Conservation (phyloP, 30 jellyfish, hydroid and myxozoan species). For the Catostylus mosaicus region DNA sequence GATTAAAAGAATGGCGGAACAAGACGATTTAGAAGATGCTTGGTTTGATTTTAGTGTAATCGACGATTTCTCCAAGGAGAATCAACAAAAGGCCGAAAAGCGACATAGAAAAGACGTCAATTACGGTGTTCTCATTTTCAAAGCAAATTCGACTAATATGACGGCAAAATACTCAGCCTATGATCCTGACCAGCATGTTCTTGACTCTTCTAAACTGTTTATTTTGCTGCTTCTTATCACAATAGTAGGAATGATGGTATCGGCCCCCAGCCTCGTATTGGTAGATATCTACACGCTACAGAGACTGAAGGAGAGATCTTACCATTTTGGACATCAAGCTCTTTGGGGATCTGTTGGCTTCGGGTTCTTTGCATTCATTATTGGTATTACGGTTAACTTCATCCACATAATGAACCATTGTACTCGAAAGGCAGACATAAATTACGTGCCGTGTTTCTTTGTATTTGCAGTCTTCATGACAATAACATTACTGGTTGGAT, state of each 20-base stretch:
- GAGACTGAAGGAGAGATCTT: slow-evolving; percentile 68
- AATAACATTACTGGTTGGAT: slow-evolving; percentile 68
- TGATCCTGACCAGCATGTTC: slow-evolving; percentile 90
- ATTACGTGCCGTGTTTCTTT: slow-evolving; percentile 80
- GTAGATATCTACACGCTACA: slow-evolving; percentile 87
- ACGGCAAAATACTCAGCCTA: slow-evolving; percentile 85
- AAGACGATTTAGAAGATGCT: slow-evolving; percentile 49
- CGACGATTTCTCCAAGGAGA: slow-evolving; percentile 24
- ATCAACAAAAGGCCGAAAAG: slow-evolving; percentile 11
- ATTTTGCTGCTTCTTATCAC: slow-evolving; percentile 75
- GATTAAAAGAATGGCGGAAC: slow-evolving; percentile 60
- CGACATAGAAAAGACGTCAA: slow-evolving; percentile 35
- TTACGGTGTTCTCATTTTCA: slow-evolving; percentile 33
- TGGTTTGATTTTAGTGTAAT: slow-evolving; percentile 76
- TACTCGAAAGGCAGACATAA: slow-evolving; percentile 70
- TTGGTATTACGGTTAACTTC: slow-evolving; percentile 79
- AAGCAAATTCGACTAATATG: slow-evolving; percentile 51
- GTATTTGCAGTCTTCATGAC: slow-evolving; percentile 84
- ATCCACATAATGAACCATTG: slow-evolving; percentile 71
- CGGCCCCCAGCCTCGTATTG: slow-evolving; percentile 89
- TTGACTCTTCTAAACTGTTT: slow-evolving; percentile 73
- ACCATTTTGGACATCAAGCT: slow-evolving; percentile 83
- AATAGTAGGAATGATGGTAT: slow-evolving; percentile 80
- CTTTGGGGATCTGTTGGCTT: slow-evolving; percentile 94
- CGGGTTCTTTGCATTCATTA: slow-evolving; percentile 72